Conservation (phyloP, 92 coral and sea anemone genomes). For the Epizoanthus stellaris region DNA sequence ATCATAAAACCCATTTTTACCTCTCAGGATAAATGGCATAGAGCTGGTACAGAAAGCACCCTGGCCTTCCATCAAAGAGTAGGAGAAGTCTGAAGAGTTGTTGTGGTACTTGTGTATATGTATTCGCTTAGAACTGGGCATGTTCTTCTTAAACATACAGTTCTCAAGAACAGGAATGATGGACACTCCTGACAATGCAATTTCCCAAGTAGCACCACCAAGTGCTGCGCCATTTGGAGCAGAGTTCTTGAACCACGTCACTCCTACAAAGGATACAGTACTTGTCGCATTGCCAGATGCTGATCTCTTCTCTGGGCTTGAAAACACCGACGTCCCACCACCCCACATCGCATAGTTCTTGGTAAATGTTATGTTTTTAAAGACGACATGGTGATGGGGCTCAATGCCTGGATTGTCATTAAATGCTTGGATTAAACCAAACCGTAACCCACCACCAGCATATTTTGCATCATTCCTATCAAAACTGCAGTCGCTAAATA, state of each 20-base stretch:
- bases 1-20: constrained; percentile 43
- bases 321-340: constrained; percentile 53
- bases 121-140: constrained; percentile 29
- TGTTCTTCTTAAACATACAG: constrained; percentile 37
- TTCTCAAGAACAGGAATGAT: constrained; percentile 43
- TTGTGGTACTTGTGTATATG: constrained; percentile 4
- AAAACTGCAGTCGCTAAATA: constrained; percentile 28
- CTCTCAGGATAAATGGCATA: constrained; percentile 54
- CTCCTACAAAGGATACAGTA: constrained; percentile 39
- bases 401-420: background rate
- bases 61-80: constrained; percentile 57
- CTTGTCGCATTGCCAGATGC: constrained; percentile 50
- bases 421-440: constrained; percentile 63
- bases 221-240: constrained; percentile 68
- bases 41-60: constrained; percentile 61
- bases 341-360: constrained; percentile 64
- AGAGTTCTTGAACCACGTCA: constrained; percentile 49
- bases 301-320: constrained; percentile 49
- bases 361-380: constrained; percentile 24
- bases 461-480: constrained; percentile 48
- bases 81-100: constrained; percentile 37
- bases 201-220: constrained; percentile 68
- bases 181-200: constrained; percentile 54
- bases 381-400: constrained; percentile 53
- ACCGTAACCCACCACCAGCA: constrained; percentile 64